These are phyloP conservation scores for Eledone cirrhosa DNA, from an alignment of 2,888 invertebrate species.

Conservation along the genomic window DNA sequence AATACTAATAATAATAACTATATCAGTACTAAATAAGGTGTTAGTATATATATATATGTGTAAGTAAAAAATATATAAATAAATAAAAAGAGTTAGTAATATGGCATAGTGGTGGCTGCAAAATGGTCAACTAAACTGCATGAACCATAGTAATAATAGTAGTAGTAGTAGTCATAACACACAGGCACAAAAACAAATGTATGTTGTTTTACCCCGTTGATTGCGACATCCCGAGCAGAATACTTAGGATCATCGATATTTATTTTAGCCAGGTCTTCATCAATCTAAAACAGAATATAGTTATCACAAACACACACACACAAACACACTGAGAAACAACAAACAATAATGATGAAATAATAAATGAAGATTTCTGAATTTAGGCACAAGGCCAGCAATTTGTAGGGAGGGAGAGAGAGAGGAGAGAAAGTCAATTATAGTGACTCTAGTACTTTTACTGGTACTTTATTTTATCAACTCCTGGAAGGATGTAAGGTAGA, in stretches of 20 bases:
- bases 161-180: constrained; percentile 12
- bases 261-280: constrained; percentile 66
- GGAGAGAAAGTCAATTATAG: too few relatives aligned
- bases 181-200: constrained; percentile 27
- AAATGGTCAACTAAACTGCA: neutral
- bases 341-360: neutral
- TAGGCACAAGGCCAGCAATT: too few relatives aligned
- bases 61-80: too few relatives aligned
- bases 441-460: too few relatives aligned
- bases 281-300: constrained; percentile 59
- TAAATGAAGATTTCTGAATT: too few relatives aligned
- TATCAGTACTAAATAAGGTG: too few relatives aligned
- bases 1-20: too few relatives aligned
- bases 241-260: constrained; percentile 66
- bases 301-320: constrained; percentile 19
- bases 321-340: neutral
- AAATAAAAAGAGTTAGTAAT: neutral
- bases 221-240: constrained; percentile 52
- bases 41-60: too few relatives aligned
- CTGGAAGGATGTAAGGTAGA: too few relatives aligned
- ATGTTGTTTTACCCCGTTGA: constrained; percentile 48
- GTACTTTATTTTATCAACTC: too few relatives aligned
- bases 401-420: too few relatives aligned
- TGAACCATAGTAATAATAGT: neutral
- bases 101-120: neutral